These are phyloP conservation scores for Atethmia centrago DNA, from an alignment of 2,888 invertebrate species.

Conservation along the genomic window DNA sequence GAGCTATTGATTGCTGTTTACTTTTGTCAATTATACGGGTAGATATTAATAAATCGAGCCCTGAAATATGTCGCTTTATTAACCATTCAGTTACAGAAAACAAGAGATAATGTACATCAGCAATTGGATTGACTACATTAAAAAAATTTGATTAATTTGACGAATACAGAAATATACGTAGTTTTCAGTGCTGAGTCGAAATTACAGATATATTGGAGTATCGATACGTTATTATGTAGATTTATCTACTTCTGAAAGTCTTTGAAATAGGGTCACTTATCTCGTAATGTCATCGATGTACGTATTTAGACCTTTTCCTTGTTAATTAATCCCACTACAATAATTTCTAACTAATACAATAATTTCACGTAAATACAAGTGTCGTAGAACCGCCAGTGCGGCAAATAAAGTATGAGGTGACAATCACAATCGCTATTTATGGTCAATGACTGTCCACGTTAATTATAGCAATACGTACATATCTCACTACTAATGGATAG, in stretches of 20 bases:
- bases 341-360: slow-evolving; percentile 11
- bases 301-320: slow-evolving; percentile 3
- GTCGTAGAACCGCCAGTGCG: slow-evolving; percentile 45
- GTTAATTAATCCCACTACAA: not conserved
- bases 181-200: slow-evolving; percentile 29
- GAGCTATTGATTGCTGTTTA: slow-evolving; percentile 28
- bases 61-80: slow-evolving; percentile 27
- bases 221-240: slow-evolving; percentile 39
- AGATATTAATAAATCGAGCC: slow-evolving; percentile 14
- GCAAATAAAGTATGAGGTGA: slow-evolving; percentile 65
- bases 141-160: slow-evolving; percentile 47
- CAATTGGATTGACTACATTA: slow-evolving; percentile 42
- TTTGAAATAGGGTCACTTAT: slow-evolving; percentile 28
- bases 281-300: not conserved
- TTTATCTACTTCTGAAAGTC: slow-evolving; percentile 20
- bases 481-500: slow-evolving; percentile 62
- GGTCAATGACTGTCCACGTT: slow-evolving; percentile 72
- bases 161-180: slow-evolving; percentile 28
- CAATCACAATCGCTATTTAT: slow-evolving; percentile 73
- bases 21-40: slow-evolving; percentile 12
- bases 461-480: slow-evolving; percentile 72
- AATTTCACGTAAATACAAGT: slow-evolving; percentile 34
- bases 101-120: slow-evolving; percentile 29
- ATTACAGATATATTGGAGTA: slow-evolving; percentile 29
- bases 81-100: slow-evolving; percentile 23